phyloP scores from a whole-genome alignment of 1,140 invertebrate species.

The Temnothorax nylanderi region DNA sequence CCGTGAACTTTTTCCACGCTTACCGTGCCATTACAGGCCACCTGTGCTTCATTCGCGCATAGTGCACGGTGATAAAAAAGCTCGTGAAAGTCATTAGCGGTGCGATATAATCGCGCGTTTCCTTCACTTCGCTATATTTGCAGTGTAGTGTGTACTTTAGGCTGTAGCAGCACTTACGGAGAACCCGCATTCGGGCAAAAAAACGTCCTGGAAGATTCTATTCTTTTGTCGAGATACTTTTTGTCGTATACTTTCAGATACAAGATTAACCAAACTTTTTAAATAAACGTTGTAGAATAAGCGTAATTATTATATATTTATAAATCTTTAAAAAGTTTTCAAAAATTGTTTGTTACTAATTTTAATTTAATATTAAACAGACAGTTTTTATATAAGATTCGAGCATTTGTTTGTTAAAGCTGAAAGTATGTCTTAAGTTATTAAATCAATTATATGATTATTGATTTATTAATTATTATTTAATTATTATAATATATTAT shows the following conservation, averaged over 20 bases:
- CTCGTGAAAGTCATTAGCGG: conserved; percentile 59
- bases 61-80: conserved; percentile 56
- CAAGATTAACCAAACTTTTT: conserved; percentile 19
- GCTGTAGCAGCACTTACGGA: conserved; percentile 15
- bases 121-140: conserved; percentile 38
- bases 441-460: background rate
- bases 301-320: background rate
- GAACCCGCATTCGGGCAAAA: conserved; percentile 5
- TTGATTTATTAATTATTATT: background rate
- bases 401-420: background rate
- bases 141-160: conserved; percentile 38
- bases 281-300: background rate
- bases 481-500: background rate
- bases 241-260: background rate
- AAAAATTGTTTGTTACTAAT: background rate
- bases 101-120: conserved; percentile 53
- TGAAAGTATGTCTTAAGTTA: background rate
- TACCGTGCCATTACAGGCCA: conserved; percentile 34
- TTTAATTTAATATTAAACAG: background rate
- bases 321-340: background rate
- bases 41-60: conserved; percentile 53
- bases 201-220: background rate
- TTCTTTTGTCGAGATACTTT: conserved; percentile 12
- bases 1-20: conserved; percentile 55
- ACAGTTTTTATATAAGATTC: background rate